Conservation (phyloP, 2,797 vertebrate genomes). For the Echiichthys vipera region DNA sequence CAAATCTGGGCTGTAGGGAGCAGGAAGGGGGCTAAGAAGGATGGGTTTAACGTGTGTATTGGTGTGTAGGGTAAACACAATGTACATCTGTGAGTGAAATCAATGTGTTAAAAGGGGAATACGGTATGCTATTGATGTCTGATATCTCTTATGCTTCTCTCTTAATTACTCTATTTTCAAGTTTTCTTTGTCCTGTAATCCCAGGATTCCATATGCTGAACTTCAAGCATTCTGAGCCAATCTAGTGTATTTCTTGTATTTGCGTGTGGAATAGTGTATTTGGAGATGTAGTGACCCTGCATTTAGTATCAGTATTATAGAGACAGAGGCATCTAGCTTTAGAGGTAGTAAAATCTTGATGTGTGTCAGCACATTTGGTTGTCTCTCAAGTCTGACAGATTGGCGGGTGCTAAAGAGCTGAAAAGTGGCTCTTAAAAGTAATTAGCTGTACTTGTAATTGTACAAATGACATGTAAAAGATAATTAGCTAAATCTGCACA, state of each 20-base stretch:
- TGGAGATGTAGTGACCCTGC: not conserved
- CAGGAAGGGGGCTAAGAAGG: slow-evolving; percentile 20
- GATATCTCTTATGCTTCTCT: not conserved
- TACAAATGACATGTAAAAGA: slow-evolving; percentile 29
- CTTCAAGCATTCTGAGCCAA: not conserved
- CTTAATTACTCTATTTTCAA: not conserved
- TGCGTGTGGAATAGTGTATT: not conserved
- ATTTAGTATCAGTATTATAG: not conserved
- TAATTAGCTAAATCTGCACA: slow-evolving; percentile 28
- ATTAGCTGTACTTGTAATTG: slow-evolving; percentile 32
- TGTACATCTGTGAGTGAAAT: not conserved
- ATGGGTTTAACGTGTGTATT: slow-evolving; percentile 26
- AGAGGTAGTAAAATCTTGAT: not conserved
- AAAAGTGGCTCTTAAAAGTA: slow-evolving; percentile 36
- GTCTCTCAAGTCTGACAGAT: slow-evolving; percentile 12
- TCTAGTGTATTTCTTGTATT: not conserved
- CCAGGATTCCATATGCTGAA: not conserved
- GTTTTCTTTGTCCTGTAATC: not conserved
- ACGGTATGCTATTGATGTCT: not conserved
- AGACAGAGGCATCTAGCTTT: not conserved
- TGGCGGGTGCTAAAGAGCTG: slow-evolving; percentile 10
- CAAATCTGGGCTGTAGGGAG: slow-evolving; percentile 62
- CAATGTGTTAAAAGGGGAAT: not conserved
- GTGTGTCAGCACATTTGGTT: slow-evolving; percentile 12
- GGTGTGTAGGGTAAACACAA: slow-evolving; percentile 26